These are phyloP conservation scores for Acropora yongei DNA, from an alignment of 64 coral and sea anemone species.

Conservation along the genomic window DNA sequence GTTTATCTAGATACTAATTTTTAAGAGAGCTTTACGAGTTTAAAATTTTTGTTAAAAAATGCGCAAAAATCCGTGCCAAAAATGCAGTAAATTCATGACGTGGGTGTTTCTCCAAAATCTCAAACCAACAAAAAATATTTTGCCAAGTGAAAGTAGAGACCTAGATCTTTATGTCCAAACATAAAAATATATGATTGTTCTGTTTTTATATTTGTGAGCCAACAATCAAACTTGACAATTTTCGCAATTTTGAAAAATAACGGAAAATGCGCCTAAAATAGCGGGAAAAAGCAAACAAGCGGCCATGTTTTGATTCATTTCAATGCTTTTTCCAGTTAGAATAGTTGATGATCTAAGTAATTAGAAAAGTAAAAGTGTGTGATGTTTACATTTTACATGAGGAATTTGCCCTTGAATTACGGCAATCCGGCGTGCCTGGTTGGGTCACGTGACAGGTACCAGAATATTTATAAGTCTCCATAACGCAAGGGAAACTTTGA, in stretches of 20 bases:
- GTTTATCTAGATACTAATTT: slow-evolving; percentile 23
- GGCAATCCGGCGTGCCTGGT: neutral
- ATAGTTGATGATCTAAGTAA: slow-evolving; percentile 1
- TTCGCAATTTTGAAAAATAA: neutral
- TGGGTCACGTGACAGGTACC: slow-evolving; percentile 11
- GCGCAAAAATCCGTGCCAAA: slow-evolving; percentile 4
- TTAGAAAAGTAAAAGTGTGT: slow-evolving; percentile 17
- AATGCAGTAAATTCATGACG: slow-evolving; percentile 24
- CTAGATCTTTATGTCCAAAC: slow-evolving; percentile 20
- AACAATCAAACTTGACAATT: slow-evolving; percentile 16
- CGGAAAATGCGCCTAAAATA: neutral
- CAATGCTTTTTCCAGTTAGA: neutral
- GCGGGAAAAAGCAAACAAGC: neutral
- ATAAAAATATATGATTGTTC: slow-evolving; percentile 18
- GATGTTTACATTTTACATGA: slow-evolving; percentile 15
- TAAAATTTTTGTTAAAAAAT: slow-evolving; percentile 1
- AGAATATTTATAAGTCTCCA: slow-evolving; percentile 6
- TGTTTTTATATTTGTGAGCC: slow-evolving; percentile 27
- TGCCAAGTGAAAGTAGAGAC: neutral
- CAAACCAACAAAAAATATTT: slow-evolving; percentile 23
- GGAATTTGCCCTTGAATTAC: slow-evolving; percentile 11
- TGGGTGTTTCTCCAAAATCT: slow-evolving; percentile 18
- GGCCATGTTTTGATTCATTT: neutral
- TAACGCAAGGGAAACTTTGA: slow-evolving; percentile 25
- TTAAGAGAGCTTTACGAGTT: slow-evolving; percentile 12